Evolutionary conservation across 2,113 vertebrate species (phyloP), one percentile per base, ranked within the genome.

Genomic region (Lanius collurio): DNA sequence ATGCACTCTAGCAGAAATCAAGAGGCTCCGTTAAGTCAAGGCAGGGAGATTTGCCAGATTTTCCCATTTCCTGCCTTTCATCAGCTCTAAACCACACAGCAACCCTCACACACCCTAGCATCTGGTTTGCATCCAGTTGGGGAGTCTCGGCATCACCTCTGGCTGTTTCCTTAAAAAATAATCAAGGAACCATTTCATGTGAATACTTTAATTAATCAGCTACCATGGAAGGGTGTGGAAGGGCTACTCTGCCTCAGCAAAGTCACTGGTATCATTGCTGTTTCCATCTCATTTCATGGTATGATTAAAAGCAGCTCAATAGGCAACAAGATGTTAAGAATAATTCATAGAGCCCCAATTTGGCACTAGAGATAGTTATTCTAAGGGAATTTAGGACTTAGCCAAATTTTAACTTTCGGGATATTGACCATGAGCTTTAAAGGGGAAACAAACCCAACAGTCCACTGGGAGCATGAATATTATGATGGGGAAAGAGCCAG

Each of bases 191-290:
- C 89, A 84, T 95, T 97, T 95, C 93, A 96, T 18, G 77, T 81
- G 78, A 97, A 96, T 96, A 94, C 94, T 96, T 97, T 98, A 98
- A 96, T 96, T 96, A 97, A 98, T 98, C 96, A 95, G 95, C 96
- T 98, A 97, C 97, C 27, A 80, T 90, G 87, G 44, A 94, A 96
- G 64, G 76, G 73, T 10, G 44, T 74, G 50, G 50, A 78, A 87
- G 28, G 39, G 74, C 28, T 23, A 39, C 75, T 92, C 73, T 52
- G 88, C 60, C 93, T 63, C 41, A 79, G 83, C 75, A 71, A 76
- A 97, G 56, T 46, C 1, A 0, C 71, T 37, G 35, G 24, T 42
- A 44, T 64, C 73, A 15, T 13, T 67, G 23, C 55, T 10, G 4
- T 71, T 95, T 90, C 68, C 76, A 88, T 56, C 50, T 37, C 83